Conservation (phyloP, 1,140 invertebrate genomes). For the Drosophila pruinosa region DNA sequence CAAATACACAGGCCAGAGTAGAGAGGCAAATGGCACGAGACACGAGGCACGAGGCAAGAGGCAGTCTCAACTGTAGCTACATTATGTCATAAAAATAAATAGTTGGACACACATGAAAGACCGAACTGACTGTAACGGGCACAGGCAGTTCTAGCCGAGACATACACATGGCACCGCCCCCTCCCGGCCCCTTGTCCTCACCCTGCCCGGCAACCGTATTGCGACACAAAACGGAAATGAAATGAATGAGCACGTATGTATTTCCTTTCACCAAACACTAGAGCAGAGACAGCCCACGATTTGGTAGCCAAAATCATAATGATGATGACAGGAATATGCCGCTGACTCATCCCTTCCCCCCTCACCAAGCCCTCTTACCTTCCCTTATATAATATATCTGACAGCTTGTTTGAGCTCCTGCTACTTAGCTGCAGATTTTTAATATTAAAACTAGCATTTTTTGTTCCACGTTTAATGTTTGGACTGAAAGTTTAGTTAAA, state of each 20-base stretch:
- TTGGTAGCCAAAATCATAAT: slow-evolving; percentile 44
- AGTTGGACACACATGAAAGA: slow-evolving; percentile 57
- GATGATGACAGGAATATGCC: slow-evolving; percentile 51
- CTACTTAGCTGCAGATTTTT: neutral
- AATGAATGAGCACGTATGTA: slow-evolving; percentile 40
- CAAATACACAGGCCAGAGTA: slow-evolving; percentile 12
- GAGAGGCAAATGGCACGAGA: neutral
- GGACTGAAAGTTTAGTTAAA: too few species aligned
- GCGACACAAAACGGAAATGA: slow-evolving; percentile 43
- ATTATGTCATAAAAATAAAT: slow-evolving; percentile 79
- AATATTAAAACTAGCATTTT: too few species aligned
- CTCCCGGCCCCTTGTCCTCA: neutral
- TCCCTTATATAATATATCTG: too few species aligned
- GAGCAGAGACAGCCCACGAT: slow-evolving; percentile 8
- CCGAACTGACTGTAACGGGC: slow-evolving; percentile 14
- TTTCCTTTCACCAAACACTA: slow-evolving; percentile 40
- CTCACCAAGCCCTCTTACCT: neutral
- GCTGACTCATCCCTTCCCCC: neutral
- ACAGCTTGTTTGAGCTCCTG: neutral
- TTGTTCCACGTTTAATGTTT: too few species aligned
- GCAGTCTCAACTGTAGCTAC: slow-evolving; percentile 54
- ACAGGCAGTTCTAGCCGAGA: slow-evolving; percentile 53
- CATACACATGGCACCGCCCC: slow-evolving; percentile 51
- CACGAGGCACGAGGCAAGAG: slow-evolving; percentile 2
- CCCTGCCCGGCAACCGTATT: neutral